Percentiles rank a stretch among this genome's conserved stretches.
Evolutionary conservation across 2,888 invertebrate species (phyloP).

Genomic region (Hydraecia micacea): DNA sequence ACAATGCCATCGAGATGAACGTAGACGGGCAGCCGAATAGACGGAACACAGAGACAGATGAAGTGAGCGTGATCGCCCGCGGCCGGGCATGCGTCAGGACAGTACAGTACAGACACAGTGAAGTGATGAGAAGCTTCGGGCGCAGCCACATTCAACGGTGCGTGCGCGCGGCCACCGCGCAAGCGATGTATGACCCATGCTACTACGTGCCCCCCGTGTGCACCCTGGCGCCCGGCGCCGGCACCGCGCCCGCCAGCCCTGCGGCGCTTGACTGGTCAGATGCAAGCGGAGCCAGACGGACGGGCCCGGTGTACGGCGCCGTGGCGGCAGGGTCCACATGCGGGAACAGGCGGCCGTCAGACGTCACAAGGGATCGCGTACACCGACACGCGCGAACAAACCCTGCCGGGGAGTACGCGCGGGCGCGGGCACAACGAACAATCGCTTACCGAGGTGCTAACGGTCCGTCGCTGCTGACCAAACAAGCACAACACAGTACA

Average conservation of each 20-base stretch:
- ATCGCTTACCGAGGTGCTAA: conserved; percentile 89
- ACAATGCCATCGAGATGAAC: conserved; percentile 88
- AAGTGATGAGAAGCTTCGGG: conserved; percentile 90
- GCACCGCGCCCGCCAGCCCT: conserved; percentile 52
- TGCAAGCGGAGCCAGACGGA: conserved; percentile 47
- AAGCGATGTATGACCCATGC: conserved; percentile 90
- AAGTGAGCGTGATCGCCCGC: conserved; percentile 90
- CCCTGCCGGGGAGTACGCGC: conserved; percentile 80
- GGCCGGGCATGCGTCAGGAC: conserved; percentile 90
- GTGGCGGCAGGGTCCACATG: conserved; percentile 65
- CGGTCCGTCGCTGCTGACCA: conserved; percentile 90
- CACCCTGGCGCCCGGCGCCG: conserved; percentile 68
- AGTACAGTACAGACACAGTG: conserved; percentile 90
- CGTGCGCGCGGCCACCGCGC: conserved; percentile 89
- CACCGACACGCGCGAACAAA: conserved; percentile 83
- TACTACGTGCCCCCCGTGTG: conserved; percentile 82
- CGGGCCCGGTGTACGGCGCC: conserved; percentile 53
- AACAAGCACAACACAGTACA: conserved; percentile 90
- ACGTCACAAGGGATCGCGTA: conserved; percentile 88
- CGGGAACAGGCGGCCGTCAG: conserved; percentile 84
- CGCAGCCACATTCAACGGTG: conserved; percentile 90
- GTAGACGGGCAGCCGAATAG: conserved; percentile 87
- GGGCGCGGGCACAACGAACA: conserved; percentile 82
- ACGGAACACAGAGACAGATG: conserved; percentile 90
- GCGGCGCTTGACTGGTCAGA: conserved; percentile 53